Evolutionary conservation across 1,140 invertebrate genomes (phyloP), one percentile per base, ranked within the genome.

Genomic region (Bombus ignitus): DNA sequence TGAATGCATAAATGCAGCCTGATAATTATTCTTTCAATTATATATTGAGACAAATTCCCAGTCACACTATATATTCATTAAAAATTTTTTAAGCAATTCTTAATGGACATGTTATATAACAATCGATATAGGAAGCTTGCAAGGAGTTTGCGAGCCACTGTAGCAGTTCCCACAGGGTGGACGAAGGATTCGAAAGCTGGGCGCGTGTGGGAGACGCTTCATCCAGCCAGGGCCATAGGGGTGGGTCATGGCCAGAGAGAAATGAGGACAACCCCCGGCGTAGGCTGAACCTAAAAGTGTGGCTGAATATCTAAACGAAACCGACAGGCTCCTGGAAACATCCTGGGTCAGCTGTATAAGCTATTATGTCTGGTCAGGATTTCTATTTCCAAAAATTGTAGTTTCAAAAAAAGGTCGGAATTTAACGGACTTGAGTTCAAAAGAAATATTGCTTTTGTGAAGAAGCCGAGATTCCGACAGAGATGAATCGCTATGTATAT

Each of bases 191-290:
- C 15, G 37, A 32, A 28, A 37, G 57, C 39, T 32, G 65, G 2
- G 35, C 39, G 39, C 12, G 44, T 28, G 85, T 82, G 72, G 74
- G 81, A 78, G 68, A 32, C 73, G 81, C 81, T 72, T 65, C 70
- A 85, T 76, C 76, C 87, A 87, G 79, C 89, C 74, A 71, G 79
- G 57, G 78, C 77, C 89, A 68, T 70, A 47, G 92, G 90, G 90
- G 91, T 93, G 93, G 94, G 94, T 94, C 94, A 94, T 86, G 94
- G 93, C 91, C 93, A 94, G 90, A 90, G 87, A 93, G 87, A 94
- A 94, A 94, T 80, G 92, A 92, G 94, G 93, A 91, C 93, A 92
- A 88, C 89, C 87, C 88, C 85, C 86, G 79, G 42, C 66, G 28
- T 81, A 73, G 32, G 72, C 70, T 74, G 79, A 86, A 62, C 78